These are phyloP conservation scores for Zonitis immaculata DNA, from an alignment of 2,888 invertebrate genomes.

Conservation along the genomic window DNA sequence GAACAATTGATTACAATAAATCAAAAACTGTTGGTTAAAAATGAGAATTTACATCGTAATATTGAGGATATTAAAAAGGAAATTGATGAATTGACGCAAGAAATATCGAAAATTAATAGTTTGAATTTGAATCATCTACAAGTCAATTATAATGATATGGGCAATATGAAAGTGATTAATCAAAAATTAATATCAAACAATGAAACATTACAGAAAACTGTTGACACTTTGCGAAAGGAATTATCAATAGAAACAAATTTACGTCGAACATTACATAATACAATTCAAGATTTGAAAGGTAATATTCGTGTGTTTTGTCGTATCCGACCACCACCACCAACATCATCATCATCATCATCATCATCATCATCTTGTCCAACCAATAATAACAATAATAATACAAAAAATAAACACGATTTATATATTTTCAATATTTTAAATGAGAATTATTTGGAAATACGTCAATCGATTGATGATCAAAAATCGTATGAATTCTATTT, in stretches of 20 bases:
- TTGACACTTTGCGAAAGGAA: constrained; percentile 21
- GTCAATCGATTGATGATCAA: constrained; percentile 47
- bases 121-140: too few relatives aligned
- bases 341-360: too few relatives aligned
- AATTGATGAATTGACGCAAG: neutral
- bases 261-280: constrained; percentile 58
- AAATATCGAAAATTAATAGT: neutral
- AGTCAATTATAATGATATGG: too few relatives aligned
- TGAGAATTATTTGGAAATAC: constrained; percentile 59
- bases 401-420: constrained; percentile 54
- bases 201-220: neutral
- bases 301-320: constrained; percentile 73
- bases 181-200: neutral
- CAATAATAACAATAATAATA: too few relatives aligned
- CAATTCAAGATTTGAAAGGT: constrained; percentile 69
- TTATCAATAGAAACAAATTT: constrained; percentile 39
- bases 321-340: constrained; percentile 62
- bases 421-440: constrained; percentile 57
- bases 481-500: constrained; percentile 64
- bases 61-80: neutral
- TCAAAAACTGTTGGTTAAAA: neutral
- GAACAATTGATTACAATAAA: neutral
- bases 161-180: too few relatives aligned
- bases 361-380: too few relatives aligned
- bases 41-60: neutral